Evolutionary conservation across 2,113 vertebrate genomes (phyloP).

Genomic region (Cygnus buccinator): DNA sequence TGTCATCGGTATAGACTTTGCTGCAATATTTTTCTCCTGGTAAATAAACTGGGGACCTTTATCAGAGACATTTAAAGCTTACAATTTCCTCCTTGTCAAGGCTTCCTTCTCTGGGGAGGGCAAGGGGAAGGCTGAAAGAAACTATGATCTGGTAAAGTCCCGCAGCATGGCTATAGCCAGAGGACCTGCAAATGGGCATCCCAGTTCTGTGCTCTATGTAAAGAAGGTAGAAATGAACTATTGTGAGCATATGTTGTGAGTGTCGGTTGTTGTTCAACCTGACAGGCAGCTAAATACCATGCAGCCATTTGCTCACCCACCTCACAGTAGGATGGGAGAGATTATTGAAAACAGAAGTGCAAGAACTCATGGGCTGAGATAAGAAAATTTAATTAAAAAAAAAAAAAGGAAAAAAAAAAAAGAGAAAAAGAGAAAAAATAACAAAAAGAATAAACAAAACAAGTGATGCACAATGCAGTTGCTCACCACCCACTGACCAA

Average conservation of each 20-base stretch:
- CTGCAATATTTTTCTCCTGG: background rate
- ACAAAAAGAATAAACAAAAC: too few relatives aligned
- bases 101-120: background rate
- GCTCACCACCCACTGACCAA: too few relatives aligned
- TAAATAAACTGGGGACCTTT: background rate
- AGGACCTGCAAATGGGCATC: background rate
- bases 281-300: too few relatives aligned
- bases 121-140: background rate
- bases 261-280: background rate
- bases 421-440: too few relatives aligned
- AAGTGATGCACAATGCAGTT: too few relatives aligned
- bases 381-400: too few relatives aligned
- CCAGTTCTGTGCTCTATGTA: background rate
- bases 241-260: background rate
- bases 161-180: background rate
- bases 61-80: background rate
- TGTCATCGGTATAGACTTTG: background rate
- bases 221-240: background rate
- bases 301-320: too few relatives aligned
- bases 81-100: background rate
- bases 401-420: too few relatives aligned
- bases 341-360: too few relatives aligned
- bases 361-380: too few relatives aligned
- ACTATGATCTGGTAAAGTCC: background rate
- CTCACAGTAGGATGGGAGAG: too few relatives aligned